Conservation (phyloP, 2,797 vertebrate species). For the Anas bernieri region DNA sequence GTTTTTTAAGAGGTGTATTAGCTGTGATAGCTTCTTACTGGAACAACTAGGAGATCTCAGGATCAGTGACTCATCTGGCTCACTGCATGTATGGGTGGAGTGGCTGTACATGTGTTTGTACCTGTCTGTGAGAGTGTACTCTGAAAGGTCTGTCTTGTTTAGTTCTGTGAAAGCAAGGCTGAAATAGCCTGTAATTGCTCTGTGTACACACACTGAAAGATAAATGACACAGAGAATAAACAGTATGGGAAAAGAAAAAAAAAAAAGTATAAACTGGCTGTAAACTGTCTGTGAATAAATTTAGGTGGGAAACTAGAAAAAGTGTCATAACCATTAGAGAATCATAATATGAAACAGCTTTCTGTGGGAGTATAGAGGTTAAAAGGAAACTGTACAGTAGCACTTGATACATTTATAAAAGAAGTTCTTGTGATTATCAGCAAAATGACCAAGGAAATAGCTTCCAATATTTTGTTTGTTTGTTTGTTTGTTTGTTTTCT, state of each 20-base stretch:
- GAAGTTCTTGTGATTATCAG: background rate
- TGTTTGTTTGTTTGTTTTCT: background rate
- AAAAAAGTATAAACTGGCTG: background rate
- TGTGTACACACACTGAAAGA: background rate
- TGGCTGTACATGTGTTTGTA: background rate
- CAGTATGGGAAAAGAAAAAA: background rate
- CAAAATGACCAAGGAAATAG: background rate
- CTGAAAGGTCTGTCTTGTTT: background rate
- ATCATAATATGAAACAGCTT: background rate
- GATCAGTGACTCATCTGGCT: background rate
- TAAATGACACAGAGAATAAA: background rate
- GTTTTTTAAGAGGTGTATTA: background rate
- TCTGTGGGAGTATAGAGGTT: background rate
- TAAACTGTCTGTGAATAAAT: background rate
- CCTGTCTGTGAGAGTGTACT: fast-evolving
- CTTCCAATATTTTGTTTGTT: background rate
- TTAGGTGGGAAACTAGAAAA: background rate
- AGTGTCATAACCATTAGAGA: background rate
- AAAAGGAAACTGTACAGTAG: background rate
- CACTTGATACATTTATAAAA: background rate
- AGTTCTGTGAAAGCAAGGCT: background rate
- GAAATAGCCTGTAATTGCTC: background rate
- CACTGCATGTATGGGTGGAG: background rate
- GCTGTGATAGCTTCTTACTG: background rate
- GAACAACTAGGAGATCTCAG: background rate